Evolutionary conservation across 92 coral and sea anemone genomes (phyloP).

Genomic region (Zoanthus sansibaricus): DNA sequence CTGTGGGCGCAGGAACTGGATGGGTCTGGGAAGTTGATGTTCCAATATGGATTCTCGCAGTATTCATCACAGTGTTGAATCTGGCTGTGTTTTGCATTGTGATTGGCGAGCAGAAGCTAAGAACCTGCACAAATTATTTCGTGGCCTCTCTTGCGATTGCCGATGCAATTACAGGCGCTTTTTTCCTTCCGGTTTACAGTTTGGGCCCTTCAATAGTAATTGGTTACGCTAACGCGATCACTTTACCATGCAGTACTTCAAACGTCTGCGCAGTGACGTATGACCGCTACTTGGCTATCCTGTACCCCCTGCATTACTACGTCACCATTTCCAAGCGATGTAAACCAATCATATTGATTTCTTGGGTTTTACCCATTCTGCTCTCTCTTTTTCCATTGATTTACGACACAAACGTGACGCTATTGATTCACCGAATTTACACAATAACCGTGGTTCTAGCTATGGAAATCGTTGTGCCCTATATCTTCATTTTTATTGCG

Average conservation of each 20-base stretch:
- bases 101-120: neutral
- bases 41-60: constrained; percentile 24
- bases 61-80: neutral
- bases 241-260: constrained; percentile 1
- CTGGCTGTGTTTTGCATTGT: neutral
- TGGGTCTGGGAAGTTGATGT: neutral
- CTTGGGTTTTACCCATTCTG: constrained; percentile 5
- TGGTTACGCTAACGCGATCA: constrained; percentile 21
- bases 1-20: constrained; percentile 35
- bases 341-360: neutral
- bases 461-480: constrained; percentile 2
- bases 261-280: constrained; percentile 31
- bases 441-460: neutral
- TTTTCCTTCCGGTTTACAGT: constrained; percentile 9
- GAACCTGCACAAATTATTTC: constrained; percentile 14
- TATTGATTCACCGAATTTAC: constrained; percentile 12
- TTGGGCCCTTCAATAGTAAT: neutral
- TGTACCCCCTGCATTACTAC: neutral
- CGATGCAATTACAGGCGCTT: constrained; percentile 19
- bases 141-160: constrained; percentile 16
- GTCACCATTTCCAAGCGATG: constrained; percentile 5
- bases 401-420: constrained; percentile 2
- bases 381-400: constrained; percentile 2
- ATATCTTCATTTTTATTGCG: constrained; percentile 1
- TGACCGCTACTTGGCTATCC: constrained; percentile 26